Conservation (phyloP, 2,888 invertebrate genomes). For the Corythucha ciliata region DNA sequence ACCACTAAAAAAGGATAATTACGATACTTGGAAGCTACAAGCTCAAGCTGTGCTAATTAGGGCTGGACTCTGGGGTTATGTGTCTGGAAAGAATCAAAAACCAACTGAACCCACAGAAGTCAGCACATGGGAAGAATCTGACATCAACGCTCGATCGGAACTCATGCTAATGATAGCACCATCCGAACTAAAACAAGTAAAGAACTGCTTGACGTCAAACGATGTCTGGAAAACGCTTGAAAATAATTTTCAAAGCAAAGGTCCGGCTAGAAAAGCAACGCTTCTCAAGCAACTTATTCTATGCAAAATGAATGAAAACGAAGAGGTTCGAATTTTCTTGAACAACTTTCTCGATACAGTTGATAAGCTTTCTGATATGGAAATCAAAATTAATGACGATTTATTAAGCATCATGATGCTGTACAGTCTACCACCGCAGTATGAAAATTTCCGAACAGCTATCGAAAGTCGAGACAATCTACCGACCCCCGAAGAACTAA, state of each 20-base stretch:
- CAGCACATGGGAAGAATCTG: constrained; percentile 14
- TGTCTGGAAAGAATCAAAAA: constrained; percentile 6
- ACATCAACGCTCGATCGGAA: constrained; percentile 15
- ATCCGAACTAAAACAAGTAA: constrained; percentile 33
- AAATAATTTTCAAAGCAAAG: constrained; percentile 5
- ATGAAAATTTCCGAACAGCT: constrained; percentile 19
- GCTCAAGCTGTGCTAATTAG: constrained; percentile 16
- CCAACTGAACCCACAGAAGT: constrained; percentile 6
- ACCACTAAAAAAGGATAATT: constrained; percentile 19
- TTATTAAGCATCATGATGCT: constrained; percentile 15
- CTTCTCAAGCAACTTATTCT: constrained; percentile 40
- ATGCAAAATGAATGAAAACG: constrained; percentile 38
- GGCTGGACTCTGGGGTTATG: constrained; percentile 12
- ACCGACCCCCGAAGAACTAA: constrained; percentile 10
- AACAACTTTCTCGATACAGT: constrained; percentile 13
- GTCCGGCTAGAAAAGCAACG: constrained; percentile 40
- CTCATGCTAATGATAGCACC: constrained; percentile 27
- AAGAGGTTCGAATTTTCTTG: constrained; percentile 9
- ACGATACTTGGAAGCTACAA: constrained; percentile 14
- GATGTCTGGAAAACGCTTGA: constrained; percentile 38
- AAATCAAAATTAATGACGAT: constrained; percentile 9
- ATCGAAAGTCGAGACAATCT: constrained; percentile 15
- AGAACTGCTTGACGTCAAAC: constrained; percentile 35
- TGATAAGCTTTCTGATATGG: constrained; percentile 16
- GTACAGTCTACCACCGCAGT: constrained; percentile 12